These are phyloP conservation scores for Drosophila cracens DNA, from an alignment of 2,888 invertebrate species.

Conservation along the genomic window DNA sequence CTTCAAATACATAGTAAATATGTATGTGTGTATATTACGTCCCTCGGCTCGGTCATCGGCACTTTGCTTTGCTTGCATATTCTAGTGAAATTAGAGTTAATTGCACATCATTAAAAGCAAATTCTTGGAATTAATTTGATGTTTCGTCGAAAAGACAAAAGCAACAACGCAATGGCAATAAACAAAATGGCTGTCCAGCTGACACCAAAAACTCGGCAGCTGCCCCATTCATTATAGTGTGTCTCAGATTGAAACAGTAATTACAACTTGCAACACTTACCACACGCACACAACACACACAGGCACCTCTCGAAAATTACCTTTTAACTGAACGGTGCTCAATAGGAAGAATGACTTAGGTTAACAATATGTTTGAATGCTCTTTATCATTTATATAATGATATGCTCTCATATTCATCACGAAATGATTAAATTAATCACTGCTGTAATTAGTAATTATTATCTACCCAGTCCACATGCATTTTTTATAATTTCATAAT, in stretches of 20 bases:
- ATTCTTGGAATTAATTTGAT: conserved; percentile 73
- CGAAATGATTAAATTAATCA: neutral
- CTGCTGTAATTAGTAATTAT: neutral
- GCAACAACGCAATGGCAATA: conserved; percentile 27
- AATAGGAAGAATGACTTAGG: neutral
- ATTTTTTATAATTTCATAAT: neutral
- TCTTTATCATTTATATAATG: conserved; percentile 3
- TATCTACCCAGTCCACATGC: neutral
- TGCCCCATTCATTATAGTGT: conserved; percentile 61
- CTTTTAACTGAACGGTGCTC: conserved; percentile 5
- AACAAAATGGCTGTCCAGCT: conserved; percentile 70
- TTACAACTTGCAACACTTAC: conserved; percentile 47
- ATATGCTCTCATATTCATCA: neutral
- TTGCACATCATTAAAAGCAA: conserved; percentile 73
- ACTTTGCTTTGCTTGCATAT: conserved; percentile 74
- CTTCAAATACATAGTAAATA: neutral
- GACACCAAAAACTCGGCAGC: conserved; percentile 34
- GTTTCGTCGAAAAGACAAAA: conserved; percentile 53
- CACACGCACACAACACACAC: conserved; percentile 1
- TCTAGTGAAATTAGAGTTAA: conserved; percentile 75
- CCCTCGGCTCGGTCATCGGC: conserved; percentile 37
- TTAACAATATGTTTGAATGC: neutral
- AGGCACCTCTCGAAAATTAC: conserved; percentile 13
- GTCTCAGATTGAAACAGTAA: conserved; percentile 64
- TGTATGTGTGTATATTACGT: neutral